phyloP scores from a whole-genome alignment of 2,888 invertebrate genomes.

The Athrips mouffetella region DNA sequence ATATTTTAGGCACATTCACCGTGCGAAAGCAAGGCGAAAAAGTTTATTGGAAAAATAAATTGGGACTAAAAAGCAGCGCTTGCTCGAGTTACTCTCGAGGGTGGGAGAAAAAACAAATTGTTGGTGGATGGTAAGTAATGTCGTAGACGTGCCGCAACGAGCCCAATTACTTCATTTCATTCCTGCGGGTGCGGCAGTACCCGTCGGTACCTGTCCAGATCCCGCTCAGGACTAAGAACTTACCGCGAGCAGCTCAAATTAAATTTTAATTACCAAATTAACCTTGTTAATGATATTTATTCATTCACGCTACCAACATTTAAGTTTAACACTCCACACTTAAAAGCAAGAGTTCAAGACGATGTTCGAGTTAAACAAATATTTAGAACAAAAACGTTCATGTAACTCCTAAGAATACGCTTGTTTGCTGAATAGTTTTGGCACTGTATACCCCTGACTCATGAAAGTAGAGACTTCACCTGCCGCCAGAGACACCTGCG shows the following conservation, averaged over 20 bases:
- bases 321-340: too few relatives aligned
- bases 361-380: too few relatives aligned
- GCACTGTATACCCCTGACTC: conserved; percentile 46
- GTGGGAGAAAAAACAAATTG: conserved; percentile 66
- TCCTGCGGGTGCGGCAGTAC: conserved; percentile 46
- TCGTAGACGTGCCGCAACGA: conserved; percentile 60
- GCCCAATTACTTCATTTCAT: conserved; percentile 63
- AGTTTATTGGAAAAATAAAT: conserved; percentile 72
- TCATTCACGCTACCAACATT: conserved; percentile 17
- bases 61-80: conserved; percentile 68
- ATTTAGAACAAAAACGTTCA: conserved; percentile 2
- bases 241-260: too few relatives aligned
- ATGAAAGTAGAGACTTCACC: conserved; percentile 43
- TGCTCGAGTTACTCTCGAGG: conserved; percentile 59
- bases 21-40: conserved; percentile 61
- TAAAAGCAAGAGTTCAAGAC: too few relatives aligned
- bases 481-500: conserved; percentile 56
- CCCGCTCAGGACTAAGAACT: conserved; percentile 33
- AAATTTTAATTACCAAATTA: conserved; percentile 52
- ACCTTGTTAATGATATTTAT: conserved; percentile 39
- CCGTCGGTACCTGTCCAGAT: conserved; percentile 20
- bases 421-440: conserved; percentile 35
- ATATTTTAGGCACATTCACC: conserved; percentile 64
- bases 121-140: conserved; percentile 70
- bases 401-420: conserved; percentile 5